Evolutionary conservation across 2,113 vertebrate genomes (phyloP), one percentile per base, ranked within the genome.

Genomic region (Podarcis raffonei): DNA sequence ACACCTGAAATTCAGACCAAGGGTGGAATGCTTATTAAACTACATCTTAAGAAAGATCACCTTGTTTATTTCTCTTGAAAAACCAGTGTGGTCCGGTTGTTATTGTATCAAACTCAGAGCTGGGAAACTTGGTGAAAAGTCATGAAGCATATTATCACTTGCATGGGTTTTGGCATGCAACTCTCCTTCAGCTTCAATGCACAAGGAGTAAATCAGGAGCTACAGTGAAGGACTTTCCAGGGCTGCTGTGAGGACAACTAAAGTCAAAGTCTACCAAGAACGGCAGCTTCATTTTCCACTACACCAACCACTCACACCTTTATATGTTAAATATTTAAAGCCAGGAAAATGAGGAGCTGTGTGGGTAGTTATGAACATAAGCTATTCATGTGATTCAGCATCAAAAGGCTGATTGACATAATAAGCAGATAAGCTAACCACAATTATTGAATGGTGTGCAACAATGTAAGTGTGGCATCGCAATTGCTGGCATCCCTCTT

Each of bases 331-430:
- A 65, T n/a, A 18, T 0, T 71, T 71, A 65, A 0, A 30, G 42
- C 12, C 35, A 71, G 66, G 71, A 89, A n/a, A 66, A 59, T 39
- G n/a, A 88, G 13, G 87, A 39, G 25, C 37, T 27, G 0, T 0
- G 2, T 62, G 32, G 78, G n/a, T 72, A 90, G 65, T 5, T 62
- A 88, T 20, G n/a, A 82, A 89, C 88, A 22, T 20, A 88, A 74
- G 23, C 39, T 69, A 59, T 91, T 80, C 86, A 35, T 84, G 74
- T 89, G 39, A 83, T 48, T 80, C 42, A 81, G 3, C 75, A 83
- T 39, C 32, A 48, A 8, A 42, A 3, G 20, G 78, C 86, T 83
- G 92, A 72, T 39, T 86, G 89, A 88, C 48, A 35, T 27, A 75
- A 81, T 90, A 81, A 85, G 23, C 83, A 15, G 20, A 53, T 32